phyloP scores from a whole-genome alignment of 2,797 vertebrate species.

The Borostomias antarcticus region DNA sequence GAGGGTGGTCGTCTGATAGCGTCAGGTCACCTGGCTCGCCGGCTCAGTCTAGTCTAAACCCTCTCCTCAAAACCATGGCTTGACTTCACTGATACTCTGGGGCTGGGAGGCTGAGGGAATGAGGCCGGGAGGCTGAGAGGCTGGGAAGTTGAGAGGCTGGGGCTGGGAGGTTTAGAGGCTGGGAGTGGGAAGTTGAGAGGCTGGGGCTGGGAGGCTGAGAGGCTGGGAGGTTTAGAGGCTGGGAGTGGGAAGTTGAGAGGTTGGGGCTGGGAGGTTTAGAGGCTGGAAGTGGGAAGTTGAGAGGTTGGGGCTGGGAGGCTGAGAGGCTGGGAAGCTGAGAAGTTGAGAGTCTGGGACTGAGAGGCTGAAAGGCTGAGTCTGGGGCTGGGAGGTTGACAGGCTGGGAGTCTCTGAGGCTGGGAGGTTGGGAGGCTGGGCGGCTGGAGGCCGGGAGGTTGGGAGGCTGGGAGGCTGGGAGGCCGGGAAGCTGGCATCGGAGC shows the following conservation, averaged over 20 bases:
- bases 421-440: constrained; percentile 27
- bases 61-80: constrained; percentile 25
- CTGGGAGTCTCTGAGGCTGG: constrained; percentile 21
- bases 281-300: too few relatives aligned
- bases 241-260: too few relatives aligned
- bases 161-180: too few relatives aligned
- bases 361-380: too few relatives aligned
- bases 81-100: too few relatives aligned
- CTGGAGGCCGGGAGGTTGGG: constrained; percentile 16
- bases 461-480: constrained; percentile 21
- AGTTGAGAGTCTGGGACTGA: too few relatives aligned
- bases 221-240: too few relatives aligned
- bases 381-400: too few relatives aligned
- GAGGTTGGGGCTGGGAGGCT: background rate
- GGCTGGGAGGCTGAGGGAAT: constrained; percentile 30
- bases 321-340: background rate
- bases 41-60: constrained; percentile 23
- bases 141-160: too few relatives aligned
- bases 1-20: constrained; percentile 56
- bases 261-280: too few relatives aligned
- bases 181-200: too few relatives aligned
- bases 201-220: too few relatives aligned
- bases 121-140: background rate
- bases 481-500: background rate
- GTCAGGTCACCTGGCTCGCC: constrained; percentile 62